Base-by-base conservation (phyloP, 2,797 vertebrate species). In the Oryzias sinensis region DNA sequence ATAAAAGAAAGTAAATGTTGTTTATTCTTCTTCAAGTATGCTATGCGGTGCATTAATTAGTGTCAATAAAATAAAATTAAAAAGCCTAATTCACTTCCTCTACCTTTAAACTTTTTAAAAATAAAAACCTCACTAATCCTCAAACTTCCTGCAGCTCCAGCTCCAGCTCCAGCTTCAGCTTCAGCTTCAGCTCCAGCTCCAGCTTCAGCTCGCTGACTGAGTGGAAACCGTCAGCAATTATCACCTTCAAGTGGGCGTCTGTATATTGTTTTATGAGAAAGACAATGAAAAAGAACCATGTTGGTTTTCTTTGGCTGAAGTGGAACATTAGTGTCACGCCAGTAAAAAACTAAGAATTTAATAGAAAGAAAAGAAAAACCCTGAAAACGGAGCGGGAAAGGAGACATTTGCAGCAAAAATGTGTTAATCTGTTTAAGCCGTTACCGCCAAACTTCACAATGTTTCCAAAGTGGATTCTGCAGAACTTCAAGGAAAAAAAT, bases 301-400 rank as follows among this genome's bases (percentile, higher is more conserved):
- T 46, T 56, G 24, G 5, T 41, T 9, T 55, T 16, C 13, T 55
- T 49, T 49, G 64, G 51, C 51, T 49, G 56, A 40, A 11, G 49
- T 41, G 44, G 18, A 54, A 37, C 13, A 15, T 59, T 17, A 17
- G 11, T 18, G 46, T 52, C 47, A 43, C 15, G 5, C 58, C 14
- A n/a, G 15, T 53, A n/a, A 27, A 27, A 18, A 25, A 57, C 46
- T 60, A 49, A 58, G n/a, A 29, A 40, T 24, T 45, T 45, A 50
- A 29, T 44, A 20, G 27, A 25, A 17, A 44, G 8, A 43, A 25
- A 3, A 24, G 2, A 40, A 6, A 37, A 6, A 37, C 44, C 3
- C n/a, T 51, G 53, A 50, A 44, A 65, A 62, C 16, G 1, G 24
- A 14, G 24, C 43, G 8, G 69, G 3, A 42, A 57, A 18, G 0